Percentiles rank a stretch among this genome's conserved stretches.
These are phyloP conservation scores for Parauchenoglanis punctatus DNA, from an alignment of 2,797 vertebrate species.

Conservation along the genomic window DNA sequence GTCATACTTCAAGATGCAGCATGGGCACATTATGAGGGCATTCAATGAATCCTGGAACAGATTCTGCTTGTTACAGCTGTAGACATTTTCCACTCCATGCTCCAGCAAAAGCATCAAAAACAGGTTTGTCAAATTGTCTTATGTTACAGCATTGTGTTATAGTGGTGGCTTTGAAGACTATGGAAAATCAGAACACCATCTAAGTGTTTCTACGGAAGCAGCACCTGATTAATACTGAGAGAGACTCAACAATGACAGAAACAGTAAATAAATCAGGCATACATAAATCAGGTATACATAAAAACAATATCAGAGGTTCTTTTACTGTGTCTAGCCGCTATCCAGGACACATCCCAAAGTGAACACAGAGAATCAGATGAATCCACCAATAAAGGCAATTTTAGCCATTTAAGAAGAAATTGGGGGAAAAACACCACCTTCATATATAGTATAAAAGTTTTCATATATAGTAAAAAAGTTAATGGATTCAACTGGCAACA, in stretches of 20 bases:
- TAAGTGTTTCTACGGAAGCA: neutral
- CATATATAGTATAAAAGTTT: neutral
- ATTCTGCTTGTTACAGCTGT: neutral
- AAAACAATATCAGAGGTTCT: neutral
- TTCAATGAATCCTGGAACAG: neutral
- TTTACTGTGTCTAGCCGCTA: neutral
- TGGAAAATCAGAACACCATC: neutral
- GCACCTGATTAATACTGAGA: neutral
- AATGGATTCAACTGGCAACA: neutral
- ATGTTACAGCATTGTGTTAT: neutral
- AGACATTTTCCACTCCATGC: neutral
- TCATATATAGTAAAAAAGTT: neutral
- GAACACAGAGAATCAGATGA: neutral
- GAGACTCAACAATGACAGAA: neutral
- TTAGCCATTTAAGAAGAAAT: neutral
- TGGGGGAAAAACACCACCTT: neutral
- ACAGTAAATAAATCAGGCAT: neutral
- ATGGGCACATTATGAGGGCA: neutral
- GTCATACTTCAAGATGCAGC: neutral
- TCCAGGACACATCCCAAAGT: no score
- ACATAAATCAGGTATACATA: neutral
- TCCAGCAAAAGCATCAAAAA: neutral
- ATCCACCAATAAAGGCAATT: neutral
- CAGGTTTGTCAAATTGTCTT: neutral
- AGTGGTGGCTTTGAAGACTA: neutral